Evolutionary conservation across 1,140 invertebrate genomes (phyloP).

Genomic region (Cyrtorhinus lividipennis): DNA sequence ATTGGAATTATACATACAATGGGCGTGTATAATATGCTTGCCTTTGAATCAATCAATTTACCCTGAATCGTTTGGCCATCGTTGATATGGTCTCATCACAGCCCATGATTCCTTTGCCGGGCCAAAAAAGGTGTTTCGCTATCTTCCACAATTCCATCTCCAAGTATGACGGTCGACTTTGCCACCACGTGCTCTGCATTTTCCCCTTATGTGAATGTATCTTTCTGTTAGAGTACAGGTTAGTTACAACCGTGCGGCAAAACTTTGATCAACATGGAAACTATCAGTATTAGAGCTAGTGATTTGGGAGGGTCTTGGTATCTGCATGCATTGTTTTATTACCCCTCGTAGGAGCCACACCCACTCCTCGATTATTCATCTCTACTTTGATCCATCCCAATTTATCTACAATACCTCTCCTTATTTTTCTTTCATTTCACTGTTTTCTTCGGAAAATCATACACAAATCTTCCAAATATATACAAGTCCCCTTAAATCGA

Average conservation of each 20-base stretch:
- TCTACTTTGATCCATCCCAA: too few relatives aligned
- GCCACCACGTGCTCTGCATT: background rate
- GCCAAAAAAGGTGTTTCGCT: constrained; percentile 11
- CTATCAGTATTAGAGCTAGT: background rate
- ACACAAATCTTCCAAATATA: too few relatives aligned
- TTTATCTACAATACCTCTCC: too few relatives aligned
- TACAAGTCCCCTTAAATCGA: too few relatives aligned
- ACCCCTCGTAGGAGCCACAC: too few relatives aligned
- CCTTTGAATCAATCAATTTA: background rate
- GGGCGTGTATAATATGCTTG: too few relatives aligned
- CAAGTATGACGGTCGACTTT: background rate
- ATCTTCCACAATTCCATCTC: constrained; percentile 8
- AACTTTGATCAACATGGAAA: too few relatives aligned
- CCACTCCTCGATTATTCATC: too few relatives aligned
- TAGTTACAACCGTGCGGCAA: background rate
- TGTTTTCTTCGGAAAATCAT: too few relatives aligned
- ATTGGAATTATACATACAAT: too few relatives aligned
- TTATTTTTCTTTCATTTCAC: too few relatives aligned
- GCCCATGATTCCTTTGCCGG: constrained; percentile 13
- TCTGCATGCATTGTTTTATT: too few relatives aligned
- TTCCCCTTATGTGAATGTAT: background rate
- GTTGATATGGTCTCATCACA: background rate
- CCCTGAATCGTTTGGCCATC: background rate
- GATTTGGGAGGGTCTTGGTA: background rate
- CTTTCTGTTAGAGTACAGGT: background rate